Percentiles rank a stretch among this genome's conserved stretches.
Conservation (phyloP, 2,113 vertebrate species). For the Coreoperca whiteheadi region DNA sequence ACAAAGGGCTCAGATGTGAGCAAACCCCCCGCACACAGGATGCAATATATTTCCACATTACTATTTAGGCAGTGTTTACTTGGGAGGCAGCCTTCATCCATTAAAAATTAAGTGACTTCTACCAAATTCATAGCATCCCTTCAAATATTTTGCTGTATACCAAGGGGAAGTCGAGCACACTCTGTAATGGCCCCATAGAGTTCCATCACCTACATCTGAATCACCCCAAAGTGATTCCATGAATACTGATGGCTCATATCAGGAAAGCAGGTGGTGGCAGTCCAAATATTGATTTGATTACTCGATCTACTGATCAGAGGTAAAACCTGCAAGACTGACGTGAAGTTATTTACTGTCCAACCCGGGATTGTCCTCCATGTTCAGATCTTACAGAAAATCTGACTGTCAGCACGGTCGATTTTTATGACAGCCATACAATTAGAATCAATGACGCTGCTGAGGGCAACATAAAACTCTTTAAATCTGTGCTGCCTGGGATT, state of each 20-base stretch:
- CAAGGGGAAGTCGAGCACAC: neutral
- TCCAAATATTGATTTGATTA: constrained; percentile 55
- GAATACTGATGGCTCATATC: constrained; percentile 67
- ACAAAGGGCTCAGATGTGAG: neutral
- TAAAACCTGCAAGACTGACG: constrained; percentile 18
- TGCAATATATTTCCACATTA: constrained; percentile 7
- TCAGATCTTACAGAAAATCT: neutral
- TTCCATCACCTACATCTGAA: constrained; percentile 27
- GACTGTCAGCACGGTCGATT: neutral
- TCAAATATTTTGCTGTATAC: constrained; percentile 4
- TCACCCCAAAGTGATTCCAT: constrained; percentile 34
- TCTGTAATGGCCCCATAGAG: constrained; percentile 7
- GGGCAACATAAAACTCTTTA: neutral
- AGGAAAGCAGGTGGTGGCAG: constrained; percentile 50
- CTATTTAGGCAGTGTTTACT: constrained; percentile 39
- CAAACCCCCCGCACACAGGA: neutral
- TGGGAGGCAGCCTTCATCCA: neutral
- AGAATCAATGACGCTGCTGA: constrained; percentile 18
- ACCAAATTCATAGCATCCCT: constrained; percentile 1
- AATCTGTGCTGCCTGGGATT: constrained; percentile 3
- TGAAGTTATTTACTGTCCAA: constrained; percentile 23
- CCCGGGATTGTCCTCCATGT: neutral
- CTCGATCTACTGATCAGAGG: constrained; percentile 31
- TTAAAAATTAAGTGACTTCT: constrained; percentile 8
- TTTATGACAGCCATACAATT: neutral